Evolutionary conservation across 2,888 invertebrate species (phyloP), one percentile per base, ranked within the genome.

Genomic region (Acholoe squamosa): DNA sequence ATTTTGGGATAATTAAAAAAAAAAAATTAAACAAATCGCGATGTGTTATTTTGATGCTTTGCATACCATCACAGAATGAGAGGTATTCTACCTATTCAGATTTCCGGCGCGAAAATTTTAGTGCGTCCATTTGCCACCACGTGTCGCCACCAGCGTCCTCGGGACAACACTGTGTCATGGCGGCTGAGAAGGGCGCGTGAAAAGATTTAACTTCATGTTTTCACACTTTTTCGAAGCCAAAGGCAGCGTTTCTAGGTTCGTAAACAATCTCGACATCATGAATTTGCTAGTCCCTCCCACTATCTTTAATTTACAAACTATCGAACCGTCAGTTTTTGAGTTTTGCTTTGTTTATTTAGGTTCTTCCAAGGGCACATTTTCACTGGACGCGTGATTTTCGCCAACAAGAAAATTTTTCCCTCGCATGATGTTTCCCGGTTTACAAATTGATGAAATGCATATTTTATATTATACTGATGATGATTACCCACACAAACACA

Each of bases 281-380:
- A 7, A 43, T 10, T 43, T 7, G 43, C 10, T 43, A 43, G 43
- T 43, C 43, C 3, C 10, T 7, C 43, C 43, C 3, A 7, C 43
- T 43, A 43, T 7, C 43, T 43, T 7, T 43, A 43, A 10, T 43
- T 43, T 43, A 43, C n/a, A 43, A 7, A 10, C 10, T 10, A 43
- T 10, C 10, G 43, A 43, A 43, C 43, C 43, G 43, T 10, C 3
- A 10, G 43, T 43, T 7, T 43, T 43, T 10, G 43, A 7, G 43
- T 43, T 43, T 43, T 43, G 3, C 43, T 43, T 43, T 43, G 43
- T 43, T 43, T 43, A 43, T 84, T 34, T 84, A 0, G 28, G 34
- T 84, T 84, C 25, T 84, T 84, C 22, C 34, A 84, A 51, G 84
- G 84, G 43, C 84, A 84, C 84, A 84, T 84, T 84, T 84, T 84